A percentile compares a stretch with the other conserved stretches of the same genome.
phyloP scores from a whole-genome alignment of 2,888 invertebrate species.

The Plagiodera versicolora region DNA sequence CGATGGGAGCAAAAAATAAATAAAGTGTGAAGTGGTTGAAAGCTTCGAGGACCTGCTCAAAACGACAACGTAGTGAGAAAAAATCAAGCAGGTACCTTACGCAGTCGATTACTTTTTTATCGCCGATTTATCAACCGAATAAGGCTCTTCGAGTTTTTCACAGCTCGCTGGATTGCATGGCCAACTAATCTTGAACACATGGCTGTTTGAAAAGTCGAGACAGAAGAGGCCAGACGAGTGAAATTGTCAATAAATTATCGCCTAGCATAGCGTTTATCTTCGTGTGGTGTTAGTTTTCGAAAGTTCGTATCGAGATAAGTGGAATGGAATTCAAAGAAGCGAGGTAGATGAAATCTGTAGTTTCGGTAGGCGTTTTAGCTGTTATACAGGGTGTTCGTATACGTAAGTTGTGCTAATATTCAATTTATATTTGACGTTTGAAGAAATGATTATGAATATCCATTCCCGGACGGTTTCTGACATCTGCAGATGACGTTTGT shows the following conservation, averaged over 20 bases:
- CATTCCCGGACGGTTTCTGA: too few relatives aligned
- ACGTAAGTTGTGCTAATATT: too few relatives aligned
- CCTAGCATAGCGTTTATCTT: slow-evolving; percentile 24
- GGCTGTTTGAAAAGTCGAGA: not conserved
- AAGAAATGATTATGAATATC: too few relatives aligned
- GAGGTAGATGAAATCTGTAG: too few relatives aligned
- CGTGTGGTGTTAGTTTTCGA: slow-evolving; percentile 25
- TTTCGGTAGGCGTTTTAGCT: not conserved
- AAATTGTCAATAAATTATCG: slow-evolving; percentile 34
- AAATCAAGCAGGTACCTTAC: not conserved
- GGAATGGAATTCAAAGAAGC: not conserved
- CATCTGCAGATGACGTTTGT: too few relatives aligned
- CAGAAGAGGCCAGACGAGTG: slow-evolving; percentile 14
- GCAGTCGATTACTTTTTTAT: not conserved
- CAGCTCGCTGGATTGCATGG: too few relatives aligned
- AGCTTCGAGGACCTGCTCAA: too few relatives aligned
- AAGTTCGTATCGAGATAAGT: not conserved
- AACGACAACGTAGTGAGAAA: too few relatives aligned
- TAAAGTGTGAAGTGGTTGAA: too few relatives aligned
- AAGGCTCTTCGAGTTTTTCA: not conserved
- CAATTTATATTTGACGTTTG: too few relatives aligned
- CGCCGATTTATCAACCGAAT: not conserved
- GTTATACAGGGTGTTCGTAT: not conserved
- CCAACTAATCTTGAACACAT: not conserved
- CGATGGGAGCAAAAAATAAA: too few relatives aligned